Percentiles rank a stretch among this genome's conserved stretches.
These are phyloP conservation scores for Euthynnus affinis DNA, from an alignment of 2,797 vertebrate genomes.

Conservation along the genomic window DNA sequence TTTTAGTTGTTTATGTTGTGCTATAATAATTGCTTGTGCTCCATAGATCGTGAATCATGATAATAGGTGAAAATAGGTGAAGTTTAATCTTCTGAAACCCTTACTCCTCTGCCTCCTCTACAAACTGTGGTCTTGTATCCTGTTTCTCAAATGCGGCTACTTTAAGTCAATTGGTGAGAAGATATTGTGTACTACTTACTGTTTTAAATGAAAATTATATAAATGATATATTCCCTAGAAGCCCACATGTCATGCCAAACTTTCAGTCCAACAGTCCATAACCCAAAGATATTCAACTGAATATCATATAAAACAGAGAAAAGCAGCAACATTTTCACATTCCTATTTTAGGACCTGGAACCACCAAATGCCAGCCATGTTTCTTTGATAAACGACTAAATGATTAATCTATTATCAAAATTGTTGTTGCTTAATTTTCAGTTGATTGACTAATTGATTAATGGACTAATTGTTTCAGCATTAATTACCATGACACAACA, in stretches of 20 bases:
- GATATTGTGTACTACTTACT: background rate
- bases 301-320: background rate
- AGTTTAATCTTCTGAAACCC: background rate
- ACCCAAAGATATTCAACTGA: background rate
- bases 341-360: background rate
- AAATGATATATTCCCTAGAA: background rate
- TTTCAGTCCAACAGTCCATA: background rate
- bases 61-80: background rate
- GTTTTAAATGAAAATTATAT: background rate
- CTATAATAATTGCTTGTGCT: background rate
- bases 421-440: background rate
- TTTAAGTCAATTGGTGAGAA: background rate
- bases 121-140: background rate
- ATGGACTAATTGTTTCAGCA: slow-evolving; percentile 13
- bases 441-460: background rate
- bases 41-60: background rate
- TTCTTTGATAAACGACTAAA: background rate
- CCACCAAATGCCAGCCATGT: background rate
- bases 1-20: background rate
- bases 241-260: background rate
- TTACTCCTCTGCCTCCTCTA: background rate
- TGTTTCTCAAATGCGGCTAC: background rate
- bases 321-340: background rate
- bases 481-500: slow-evolving; percentile 1
- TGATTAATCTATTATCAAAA: slow-evolving; percentile 7